Evolutionary conservation across 2,113 vertebrate genomes (phyloP).

Genomic region (Zosterops pallidus): DNA sequence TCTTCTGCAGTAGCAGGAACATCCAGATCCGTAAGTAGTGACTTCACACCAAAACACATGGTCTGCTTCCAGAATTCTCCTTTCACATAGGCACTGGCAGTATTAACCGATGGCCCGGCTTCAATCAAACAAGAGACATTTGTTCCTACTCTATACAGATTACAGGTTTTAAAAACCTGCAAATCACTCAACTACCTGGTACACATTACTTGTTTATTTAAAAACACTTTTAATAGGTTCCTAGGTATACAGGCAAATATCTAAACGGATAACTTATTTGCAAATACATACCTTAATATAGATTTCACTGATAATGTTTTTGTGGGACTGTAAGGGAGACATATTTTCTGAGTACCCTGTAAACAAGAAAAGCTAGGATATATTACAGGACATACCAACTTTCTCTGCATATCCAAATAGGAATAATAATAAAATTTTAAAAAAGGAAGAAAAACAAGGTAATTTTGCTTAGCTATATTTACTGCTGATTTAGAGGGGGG

Average conservation of each 20-base stretch:
- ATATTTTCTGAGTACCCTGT: slow-evolving; percentile 97
- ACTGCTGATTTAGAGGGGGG: background rate
- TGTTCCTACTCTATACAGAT: background rate
- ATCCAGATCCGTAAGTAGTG: background rate
- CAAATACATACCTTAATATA: slow-evolving; percentile 90
- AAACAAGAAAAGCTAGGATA: slow-evolving; percentile 16
- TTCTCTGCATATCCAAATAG: background rate
- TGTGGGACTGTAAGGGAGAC: slow-evolving; percentile 96
- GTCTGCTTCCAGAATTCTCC: background rate
- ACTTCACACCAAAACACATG: background rate
- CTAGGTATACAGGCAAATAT: background rate
- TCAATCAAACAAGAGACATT: background rate
- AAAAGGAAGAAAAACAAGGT: background rate
- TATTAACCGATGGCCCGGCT: background rate
- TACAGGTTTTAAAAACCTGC: background rate
- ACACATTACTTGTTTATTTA: background rate
- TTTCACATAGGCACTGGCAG: background rate
- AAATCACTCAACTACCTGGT: background rate
- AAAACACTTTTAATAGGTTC: background rate
- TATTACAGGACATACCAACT: background rate
- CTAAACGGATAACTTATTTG: background rate
- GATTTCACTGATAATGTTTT: slow-evolving; percentile 99
- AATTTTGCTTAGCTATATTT: background rate
- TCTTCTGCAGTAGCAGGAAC: background rate
- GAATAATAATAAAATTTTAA: background rate